Evolutionary conservation across 2,797 vertebrate species (phyloP).

Genomic region (Ctenosaura bakeri): DNA sequence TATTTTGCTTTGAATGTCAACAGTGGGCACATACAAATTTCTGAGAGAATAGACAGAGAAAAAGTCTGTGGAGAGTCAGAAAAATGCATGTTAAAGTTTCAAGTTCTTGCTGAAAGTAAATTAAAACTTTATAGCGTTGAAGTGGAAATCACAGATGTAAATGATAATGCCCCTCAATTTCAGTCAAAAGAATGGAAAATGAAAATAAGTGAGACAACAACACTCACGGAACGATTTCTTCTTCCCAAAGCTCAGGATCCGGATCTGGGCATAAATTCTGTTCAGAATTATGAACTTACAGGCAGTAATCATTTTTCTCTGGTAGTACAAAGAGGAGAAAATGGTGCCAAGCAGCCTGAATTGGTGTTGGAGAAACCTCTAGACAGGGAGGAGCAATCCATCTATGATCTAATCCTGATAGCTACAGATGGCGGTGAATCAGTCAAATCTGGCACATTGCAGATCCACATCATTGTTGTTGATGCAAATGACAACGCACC

Average conservation of each 20-base stretch:
- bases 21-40: conserved; percentile 74
- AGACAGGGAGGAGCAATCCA: conserved; percentile 11
- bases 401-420: conserved; percentile 6
- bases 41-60: conserved; percentile 15
- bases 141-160: conserved; percentile 76
- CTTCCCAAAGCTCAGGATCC: conserved; percentile 71
- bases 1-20: conserved; percentile 76
- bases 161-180: conserved; percentile 71
- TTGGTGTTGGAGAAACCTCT: not conserved
- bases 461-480: not conserved
- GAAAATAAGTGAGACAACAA: not conserved
- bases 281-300: conserved; percentile 14
- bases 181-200: not conserved
- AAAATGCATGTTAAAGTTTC: not conserved
- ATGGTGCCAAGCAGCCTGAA: not conserved
- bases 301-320: conserved; percentile 22
- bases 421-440: conserved; percentile 26
- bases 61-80: conserved; percentile 50
- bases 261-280: conserved; percentile 64
- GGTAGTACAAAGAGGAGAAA: not conserved
- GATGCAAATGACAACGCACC: conserved; percentile 13
- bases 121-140: conserved; percentile 70
- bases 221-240: not conserved
- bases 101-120: conserved; percentile 17
- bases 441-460: not conserved